A percentile compares a stretch with the other conserved stretches of the same genome.
Evolutionary conservation across 2,888 invertebrate species (phyloP).

Genomic region (Vesta saturnalis): DNA sequence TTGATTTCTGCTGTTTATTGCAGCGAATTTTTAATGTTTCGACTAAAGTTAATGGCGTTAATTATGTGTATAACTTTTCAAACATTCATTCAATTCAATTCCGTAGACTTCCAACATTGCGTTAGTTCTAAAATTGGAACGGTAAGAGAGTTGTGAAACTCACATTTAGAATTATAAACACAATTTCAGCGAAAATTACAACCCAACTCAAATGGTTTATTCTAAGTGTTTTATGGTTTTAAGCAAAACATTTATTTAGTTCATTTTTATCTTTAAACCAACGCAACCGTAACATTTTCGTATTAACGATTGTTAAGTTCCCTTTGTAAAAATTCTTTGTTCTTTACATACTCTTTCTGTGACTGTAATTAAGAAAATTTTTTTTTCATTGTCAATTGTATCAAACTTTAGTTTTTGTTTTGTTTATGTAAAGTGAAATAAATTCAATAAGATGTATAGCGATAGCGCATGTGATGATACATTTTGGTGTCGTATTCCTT

Average conservation of each 20-base stretch:
- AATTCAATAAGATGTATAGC: no score
- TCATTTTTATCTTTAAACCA: not conserved
- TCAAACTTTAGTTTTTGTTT: no score
- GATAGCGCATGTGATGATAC: no score
- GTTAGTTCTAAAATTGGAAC: conserved; percentile 14
- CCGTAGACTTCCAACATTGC: conserved; percentile 10
- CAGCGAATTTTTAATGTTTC: no score
- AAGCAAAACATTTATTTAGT: not conserved
- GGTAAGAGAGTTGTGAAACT: conserved; percentile 23
- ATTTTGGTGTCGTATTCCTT: no score
- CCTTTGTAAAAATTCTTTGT: no score
- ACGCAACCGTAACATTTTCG: not conserved
- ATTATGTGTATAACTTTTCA: conserved; percentile 25
- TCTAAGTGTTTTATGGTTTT: not conserved
- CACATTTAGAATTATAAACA: conserved; percentile 16
- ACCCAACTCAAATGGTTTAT: not conserved
- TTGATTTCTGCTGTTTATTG: no score
- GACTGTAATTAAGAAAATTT: no score
- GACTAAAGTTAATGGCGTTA: conserved; percentile 10
- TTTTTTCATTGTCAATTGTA: no score
- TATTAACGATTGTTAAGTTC: not conserved
- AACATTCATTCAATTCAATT: conserved; percentile 13
- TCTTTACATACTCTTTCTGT: no score
- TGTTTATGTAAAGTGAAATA: no score
- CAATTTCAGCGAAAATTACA: conserved; percentile 7